Base-by-base conservation (phyloP, 2,888 invertebrate species). In the Athalia rosae region DNA sequence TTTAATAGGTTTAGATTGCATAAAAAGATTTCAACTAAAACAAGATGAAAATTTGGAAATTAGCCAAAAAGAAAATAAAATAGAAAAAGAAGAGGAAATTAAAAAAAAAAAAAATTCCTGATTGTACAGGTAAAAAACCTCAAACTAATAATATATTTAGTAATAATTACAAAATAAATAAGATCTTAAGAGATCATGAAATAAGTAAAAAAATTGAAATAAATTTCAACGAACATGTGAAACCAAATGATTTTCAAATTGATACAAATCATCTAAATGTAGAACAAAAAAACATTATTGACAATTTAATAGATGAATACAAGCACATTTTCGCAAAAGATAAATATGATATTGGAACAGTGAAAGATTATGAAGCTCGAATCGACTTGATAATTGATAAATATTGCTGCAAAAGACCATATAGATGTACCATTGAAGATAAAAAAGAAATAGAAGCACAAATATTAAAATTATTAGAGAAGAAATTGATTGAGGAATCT, bases 361-460 rank as follows among this genome's bases (percentile, higher is more conserved):
- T 79, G 13, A 79, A 56, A 56, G 64, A 69, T 69, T 77, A 76
- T 76, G 64, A 64, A 79, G 61, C 77, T 50, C 41, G 58, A 11
- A 76, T 69, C 15, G 61, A 76, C 41, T 43, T 78, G 62, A 76
- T 61, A n/a, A 71, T 71, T 9, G 53, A 80, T 15, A 79, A 73
- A 80, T 79, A 79, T 45, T 59, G 66, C n/a, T 64, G 74, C 58
- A 77, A 79, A 74, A 66, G 78, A 69, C 79, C 79, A 13, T 79
- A 80, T 56, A 77, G 79, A 69, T 81, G 78, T 69, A 76, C 67
- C 3, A 48, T 66, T 3, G 78, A 79, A 61, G 79, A 79, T n/a
- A 78, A 59, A 15, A 78, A 79, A 78, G 76, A 79, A 73, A 76
- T 79, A 45, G 78, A 79, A 73, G 0, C n/a, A 77, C 79, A 79